A percentile compares a stretch with the other conserved stretches of the same genome.
Conservation (phyloP, 2,797 vertebrate genomes). For the Kryptolebias ocellatus region DNA sequence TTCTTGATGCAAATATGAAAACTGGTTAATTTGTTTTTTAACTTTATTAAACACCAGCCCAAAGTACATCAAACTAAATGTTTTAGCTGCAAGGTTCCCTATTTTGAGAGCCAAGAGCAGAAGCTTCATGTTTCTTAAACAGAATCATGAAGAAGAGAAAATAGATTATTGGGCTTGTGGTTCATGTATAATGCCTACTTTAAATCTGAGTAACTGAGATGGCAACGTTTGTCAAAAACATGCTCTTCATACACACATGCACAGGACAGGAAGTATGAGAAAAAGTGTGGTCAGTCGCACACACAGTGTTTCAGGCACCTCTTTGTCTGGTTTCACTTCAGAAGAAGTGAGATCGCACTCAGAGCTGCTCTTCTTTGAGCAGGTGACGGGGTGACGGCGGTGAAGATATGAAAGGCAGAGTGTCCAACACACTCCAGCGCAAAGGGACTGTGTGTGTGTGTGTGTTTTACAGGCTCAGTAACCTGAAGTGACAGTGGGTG, state of each 20-base stretch:
- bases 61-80: not conserved
- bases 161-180: not conserved
- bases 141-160: not conserved
- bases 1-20: too few relatives aligned
- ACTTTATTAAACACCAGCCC: not conserved
- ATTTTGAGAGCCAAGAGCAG: not conserved
- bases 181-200: conserved; percentile 15
- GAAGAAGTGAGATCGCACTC: conserved; percentile 25
- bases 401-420: conserved; percentile 50
- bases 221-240: conserved; percentile 63
- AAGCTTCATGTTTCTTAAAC: not conserved
- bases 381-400: conserved; percentile 50
- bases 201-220: conserved; percentile 20
- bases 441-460: conserved; percentile 24
- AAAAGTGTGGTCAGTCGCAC: conserved; percentile 17
- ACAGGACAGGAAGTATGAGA: conserved; percentile 18
- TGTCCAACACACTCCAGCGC: conserved; percentile 41
- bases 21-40: not conserved
- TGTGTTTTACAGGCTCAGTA: conserved; percentile 17
- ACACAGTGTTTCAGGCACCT: conserved; percentile 16
- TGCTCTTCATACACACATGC: conserved; percentile 49
- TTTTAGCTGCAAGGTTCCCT: too few relatives aligned
- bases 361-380: conserved; percentile 30
- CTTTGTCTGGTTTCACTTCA: conserved; percentile 27
- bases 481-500: conserved; percentile 53